Evolutionary conservation across 2,113 vertebrate genomes (phyloP), one percentile per base, ranked within the genome.

Genomic region (Ancistrus triradiatus): DNA sequence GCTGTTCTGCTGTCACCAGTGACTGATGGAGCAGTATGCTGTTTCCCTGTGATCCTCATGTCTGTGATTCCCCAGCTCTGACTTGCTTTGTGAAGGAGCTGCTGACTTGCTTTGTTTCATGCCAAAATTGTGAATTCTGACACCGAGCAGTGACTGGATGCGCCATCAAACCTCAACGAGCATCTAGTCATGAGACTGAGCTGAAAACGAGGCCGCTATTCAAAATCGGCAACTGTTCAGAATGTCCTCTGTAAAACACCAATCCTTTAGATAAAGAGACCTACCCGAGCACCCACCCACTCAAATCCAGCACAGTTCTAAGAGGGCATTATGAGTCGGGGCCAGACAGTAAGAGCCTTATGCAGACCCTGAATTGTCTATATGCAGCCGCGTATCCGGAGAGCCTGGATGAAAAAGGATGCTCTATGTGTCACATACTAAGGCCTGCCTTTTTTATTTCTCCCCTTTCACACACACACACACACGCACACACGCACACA

Each of bases 391-490:
- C 11, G 33, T 33, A 73, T 63, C 65, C 66, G 55, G 56, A 21
- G 58, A 4, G n/a, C 46, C 43, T 21, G 44, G 33, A 37, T 21
- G 35, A 42, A 47, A 69, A 47, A 65, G 46, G 51, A 69, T 42
- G 33, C 61, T 66, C 61, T 69, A 69, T 74, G 65, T 68, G 71
- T 61, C 48, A 65, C 49, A 65, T 69, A 61, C 60, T 72, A 72
- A 72, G 67, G 69, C 63, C 56, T 31, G 43, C 33, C 47, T 56
- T 44, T 46, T 18, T 40, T 52, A 14, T 46, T 28, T 33, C 17
- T 17, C 53, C 14, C 14, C 49, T 28, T 59, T 48, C 65, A 17
- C 60, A 69, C 63, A 69, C 66, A 44, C 72, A 48, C 49, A 67
- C 51, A 58, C 37, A 43, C 37, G 43, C 55, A 58, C 55, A 40